Evolutionary conservation across 2,797 vertebrate genomes (phyloP), one percentile per base, ranked within the genome.

Genomic region (Labroides dimidiatus): DNA sequence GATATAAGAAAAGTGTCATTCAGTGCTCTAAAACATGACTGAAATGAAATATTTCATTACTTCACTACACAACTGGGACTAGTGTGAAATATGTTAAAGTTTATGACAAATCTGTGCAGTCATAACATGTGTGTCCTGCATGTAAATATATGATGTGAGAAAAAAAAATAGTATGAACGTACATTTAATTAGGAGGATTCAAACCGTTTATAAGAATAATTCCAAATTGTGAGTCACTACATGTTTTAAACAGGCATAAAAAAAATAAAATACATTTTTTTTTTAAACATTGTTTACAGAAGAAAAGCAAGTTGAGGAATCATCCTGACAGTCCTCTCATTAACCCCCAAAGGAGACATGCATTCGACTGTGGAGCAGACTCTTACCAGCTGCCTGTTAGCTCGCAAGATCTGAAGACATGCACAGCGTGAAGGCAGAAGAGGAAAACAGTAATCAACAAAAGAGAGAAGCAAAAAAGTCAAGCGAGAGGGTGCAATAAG

Each of bases 361-460:
- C 81, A 80, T 82, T 74, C 63, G 68, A 85, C 80, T 82, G 82
- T 80, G 72, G 83, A 85, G 80, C 86, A 82, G 72, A 87, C 84
- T 89, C 92, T 97, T 97, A 97, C 95, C 95, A 97, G 95, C 93
- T 97, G 96, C 90, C 95, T 96, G 94, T 95, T 96, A 96, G 95
- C 91, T 95, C 95, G 95, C 93, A 97, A 95, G 91, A 97, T 95
- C 95, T 96, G 96, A 94, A 79, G 93, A 92, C 95, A 96, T 95
- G 95, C 95, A 96, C 82, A 92, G 94, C 92, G 39, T 93, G 94
- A 92, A 93, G 75, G 89, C 78, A 92, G 80, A 83, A 80, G 78
- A 74, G 76, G 79, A 87, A 71, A 75, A 19, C 78, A 87, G 77
- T 80, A 81, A 86, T 87, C 74, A 85, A 90, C 65, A 75, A 81